Conservation (phyloP, 2,888 invertebrate species). For the Lepeophtheirus nordmannii region DNA sequence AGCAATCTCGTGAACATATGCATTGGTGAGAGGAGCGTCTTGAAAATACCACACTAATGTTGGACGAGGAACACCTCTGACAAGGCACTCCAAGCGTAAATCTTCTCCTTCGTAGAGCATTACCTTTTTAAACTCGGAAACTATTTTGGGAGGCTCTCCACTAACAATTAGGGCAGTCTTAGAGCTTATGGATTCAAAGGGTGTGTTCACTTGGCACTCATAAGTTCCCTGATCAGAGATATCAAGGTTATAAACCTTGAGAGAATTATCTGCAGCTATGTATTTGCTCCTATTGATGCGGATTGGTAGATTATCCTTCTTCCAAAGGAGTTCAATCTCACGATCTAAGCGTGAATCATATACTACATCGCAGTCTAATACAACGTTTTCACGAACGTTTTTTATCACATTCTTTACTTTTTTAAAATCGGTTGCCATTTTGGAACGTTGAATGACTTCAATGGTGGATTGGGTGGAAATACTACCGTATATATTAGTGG, state of each 20-base stretch:
- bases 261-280: not conserved
- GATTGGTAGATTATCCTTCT: constrained; percentile 1
- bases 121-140: constrained; percentile 13
- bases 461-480: not conserved
- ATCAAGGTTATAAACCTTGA: constrained; percentile 10
- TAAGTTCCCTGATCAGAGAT: constrained; percentile 18
- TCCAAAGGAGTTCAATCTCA: constrained; percentile 18
- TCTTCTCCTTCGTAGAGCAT: constrained; percentile 20
- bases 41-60: constrained; percentile 17
- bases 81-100: constrained; percentile 15
- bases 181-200: constrained; percentile 10
- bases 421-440: not conserved
- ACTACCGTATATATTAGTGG: constrained; percentile 22
- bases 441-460: constrained; percentile 15
- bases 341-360: constrained; percentile 11
- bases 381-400: constrained; percentile 17
- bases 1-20: constrained; percentile 8
- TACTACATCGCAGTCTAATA: constrained; percentile 13
- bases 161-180: constrained; percentile 3
- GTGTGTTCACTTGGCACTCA: constrained; percentile 16
- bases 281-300: not conserved
- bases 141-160: constrained; percentile 22
- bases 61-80: constrained; percentile 21
- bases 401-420: not conserved
- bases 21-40: not conserved